Conservation (phyloP, 2,113 vertebrate species). For the Saccopteryx leptura region DNA sequence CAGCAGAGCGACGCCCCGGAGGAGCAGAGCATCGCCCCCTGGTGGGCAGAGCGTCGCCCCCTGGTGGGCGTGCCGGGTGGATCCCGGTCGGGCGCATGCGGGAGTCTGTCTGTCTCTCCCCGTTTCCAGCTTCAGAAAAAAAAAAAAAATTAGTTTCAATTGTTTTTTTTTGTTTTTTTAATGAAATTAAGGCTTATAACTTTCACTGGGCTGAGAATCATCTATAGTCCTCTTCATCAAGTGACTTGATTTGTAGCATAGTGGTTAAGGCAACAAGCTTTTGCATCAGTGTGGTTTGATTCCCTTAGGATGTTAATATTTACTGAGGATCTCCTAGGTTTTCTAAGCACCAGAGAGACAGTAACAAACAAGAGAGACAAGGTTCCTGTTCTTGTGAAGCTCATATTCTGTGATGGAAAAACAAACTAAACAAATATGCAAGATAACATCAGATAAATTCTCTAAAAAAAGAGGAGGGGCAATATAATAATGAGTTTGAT, state of each 20-base stretch:
- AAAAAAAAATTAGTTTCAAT: not conserved
- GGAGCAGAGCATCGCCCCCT: too few species aligned
- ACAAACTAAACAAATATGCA: not conserved
- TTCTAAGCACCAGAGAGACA: conserved; percentile 21
- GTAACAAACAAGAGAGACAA: conserved; percentile 16
- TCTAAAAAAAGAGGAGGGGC: not conserved
- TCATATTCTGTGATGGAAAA: not conserved
- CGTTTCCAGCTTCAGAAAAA: too few species aligned
- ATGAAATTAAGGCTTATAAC: not conserved
- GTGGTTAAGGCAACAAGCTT: not conserved
- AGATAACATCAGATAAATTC: not conserved
- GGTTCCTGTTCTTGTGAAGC: not conserved
- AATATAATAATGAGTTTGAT: not conserved
- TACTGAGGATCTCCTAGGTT: not conserved
- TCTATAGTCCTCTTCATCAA: not conserved
- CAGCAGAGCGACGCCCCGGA: too few species aligned
- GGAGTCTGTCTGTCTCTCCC: too few species aligned
- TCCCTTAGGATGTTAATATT: conserved; percentile 29
- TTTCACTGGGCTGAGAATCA: not conserved
- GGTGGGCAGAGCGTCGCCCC: too few species aligned
- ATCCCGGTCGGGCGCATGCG: too few species aligned
- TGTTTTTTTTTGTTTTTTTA: not conserved
- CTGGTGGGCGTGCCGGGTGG: too few species aligned
- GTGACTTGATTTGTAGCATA: not conserved
- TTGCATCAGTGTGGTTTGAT: not conserved